Percentiles rank a stretch among this genome's conserved stretches.
These are phyloP conservation scores for Anniella stebbinsi DNA, from an alignment of 2,797 vertebrate genomes.

Conservation along the genomic window DNA sequence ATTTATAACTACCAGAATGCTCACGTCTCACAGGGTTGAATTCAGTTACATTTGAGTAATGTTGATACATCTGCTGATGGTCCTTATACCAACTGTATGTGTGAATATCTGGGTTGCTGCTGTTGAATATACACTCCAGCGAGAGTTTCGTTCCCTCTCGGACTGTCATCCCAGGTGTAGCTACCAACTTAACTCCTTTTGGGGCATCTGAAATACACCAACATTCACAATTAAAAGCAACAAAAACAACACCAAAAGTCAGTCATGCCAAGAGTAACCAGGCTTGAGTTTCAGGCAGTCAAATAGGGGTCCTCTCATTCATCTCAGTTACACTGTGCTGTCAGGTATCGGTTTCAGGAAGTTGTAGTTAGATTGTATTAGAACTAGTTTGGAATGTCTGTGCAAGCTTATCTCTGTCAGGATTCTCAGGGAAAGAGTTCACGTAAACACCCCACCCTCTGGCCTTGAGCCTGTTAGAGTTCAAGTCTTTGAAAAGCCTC, in stretches of 20 bases:
- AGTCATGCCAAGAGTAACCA: background rate
- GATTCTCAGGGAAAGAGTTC: too few relatives aligned
- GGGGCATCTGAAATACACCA: conserved; percentile 8
- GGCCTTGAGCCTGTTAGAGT: too few relatives aligned
- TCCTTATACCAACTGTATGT: background rate
- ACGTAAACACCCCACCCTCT: too few relatives aligned
- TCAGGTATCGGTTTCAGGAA: too few relatives aligned
- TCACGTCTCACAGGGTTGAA: background rate
- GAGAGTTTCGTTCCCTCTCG: background rate
- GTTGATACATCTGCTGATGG: fast-evolving
- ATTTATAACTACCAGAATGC: background rate
- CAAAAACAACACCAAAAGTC: background rate
- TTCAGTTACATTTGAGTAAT: fast-evolving
- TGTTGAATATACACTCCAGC: background rate
- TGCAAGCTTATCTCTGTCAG: too few relatives aligned
- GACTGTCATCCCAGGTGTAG: background rate
- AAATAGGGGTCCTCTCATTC: too few relatives aligned
- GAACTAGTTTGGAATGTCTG: too few relatives aligned
- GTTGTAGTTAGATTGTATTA: too few relatives aligned
- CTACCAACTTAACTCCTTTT: background rate
- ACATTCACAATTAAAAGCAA: background rate
- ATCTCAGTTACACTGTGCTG: too few relatives aligned
- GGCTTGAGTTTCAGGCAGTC: background rate
- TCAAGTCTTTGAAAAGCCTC: too few relatives aligned
- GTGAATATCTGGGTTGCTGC: fast-evolving